Percentiles rank a stretch among this genome's conserved stretches.
phyloP scores from a whole-genome alignment of 2,113 vertebrate species.

The Anthoscopus minutus region DNA sequence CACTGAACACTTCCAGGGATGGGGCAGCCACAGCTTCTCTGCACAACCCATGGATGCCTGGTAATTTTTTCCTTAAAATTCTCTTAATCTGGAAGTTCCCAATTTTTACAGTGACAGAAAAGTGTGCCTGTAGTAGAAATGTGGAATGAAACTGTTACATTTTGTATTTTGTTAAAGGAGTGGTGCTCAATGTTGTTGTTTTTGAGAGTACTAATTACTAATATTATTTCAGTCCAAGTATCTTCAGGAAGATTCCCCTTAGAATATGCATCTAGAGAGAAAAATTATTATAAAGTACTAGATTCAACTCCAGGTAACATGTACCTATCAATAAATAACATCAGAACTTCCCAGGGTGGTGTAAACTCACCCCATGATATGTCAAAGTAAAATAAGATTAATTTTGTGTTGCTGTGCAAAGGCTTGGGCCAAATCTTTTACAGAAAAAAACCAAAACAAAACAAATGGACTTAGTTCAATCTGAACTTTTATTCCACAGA shows the following conservation, averaged over 20 bases:
- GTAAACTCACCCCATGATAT: not conserved
- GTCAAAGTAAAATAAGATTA: not conserved
- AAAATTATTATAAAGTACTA: not conserved
- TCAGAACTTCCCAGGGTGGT: not conserved
- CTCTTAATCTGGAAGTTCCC: not conserved
- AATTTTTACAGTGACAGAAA: not conserved
- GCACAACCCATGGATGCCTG: not conserved
- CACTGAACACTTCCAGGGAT: not conserved
- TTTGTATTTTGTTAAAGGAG: not conserved
- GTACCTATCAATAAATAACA: not conserved
- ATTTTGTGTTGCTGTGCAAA: not conserved
- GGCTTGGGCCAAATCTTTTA: not conserved
- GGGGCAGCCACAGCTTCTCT: not conserved
- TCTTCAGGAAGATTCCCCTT: not conserved
- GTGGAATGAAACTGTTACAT: not conserved
- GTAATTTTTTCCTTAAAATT: not conserved
- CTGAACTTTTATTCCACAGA: conserved; percentile 63
- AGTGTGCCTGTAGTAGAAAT: not conserved
- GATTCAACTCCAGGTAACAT: not conserved
- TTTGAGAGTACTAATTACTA: not conserved
- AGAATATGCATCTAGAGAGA: not conserved
- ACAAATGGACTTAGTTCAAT: not conserved
- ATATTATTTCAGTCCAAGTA: not conserved
- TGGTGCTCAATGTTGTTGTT: not conserved
- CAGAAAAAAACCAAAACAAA: fast-evolving